These are phyloP conservation scores for Tautogolabrus adspersus DNA, from an alignment of 2,113 vertebrate species.

Conservation along the genomic window DNA sequence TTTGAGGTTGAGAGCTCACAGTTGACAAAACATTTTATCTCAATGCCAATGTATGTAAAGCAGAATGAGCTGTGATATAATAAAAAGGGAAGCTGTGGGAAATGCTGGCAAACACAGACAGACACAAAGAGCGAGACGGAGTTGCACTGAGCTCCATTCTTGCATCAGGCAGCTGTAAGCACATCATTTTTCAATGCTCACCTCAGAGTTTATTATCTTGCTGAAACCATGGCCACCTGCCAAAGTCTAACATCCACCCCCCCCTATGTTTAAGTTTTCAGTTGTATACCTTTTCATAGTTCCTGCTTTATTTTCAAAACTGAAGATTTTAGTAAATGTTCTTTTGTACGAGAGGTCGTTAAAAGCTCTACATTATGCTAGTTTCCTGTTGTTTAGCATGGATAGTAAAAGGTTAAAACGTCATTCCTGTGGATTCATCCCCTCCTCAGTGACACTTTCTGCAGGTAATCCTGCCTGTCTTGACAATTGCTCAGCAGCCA, in stretches of 20 bases:
- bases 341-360: not conserved
- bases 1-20: constrained; percentile 57
- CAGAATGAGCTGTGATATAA: constrained; percentile 39
- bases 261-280: not conserved
- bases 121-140: not conserved
- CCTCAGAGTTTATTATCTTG: constrained; percentile 30
- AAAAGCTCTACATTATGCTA: too few relatives aligned
- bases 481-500: constrained; percentile 4
- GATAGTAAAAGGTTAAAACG: not conserved
- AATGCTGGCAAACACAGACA: constrained; percentile 10
- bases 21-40: constrained; percentile 57
- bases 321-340: too few relatives aligned
- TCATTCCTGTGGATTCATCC: not conserved
- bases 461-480: not conserved
- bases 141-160: constrained; percentile 4
- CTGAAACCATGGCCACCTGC: constrained; percentile 6
- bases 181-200: constrained; percentile 24
- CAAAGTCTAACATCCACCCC: not conserved
- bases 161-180: not conserved
- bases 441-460: not conserved
- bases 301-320: not conserved
- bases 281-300: too few relatives aligned
- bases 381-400: not conserved
- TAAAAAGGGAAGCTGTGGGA: constrained; percentile 14
- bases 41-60: constrained; percentile 50